phyloP scores from a whole-genome alignment of 1,140 invertebrate species.

The Diorhabda sublineata region DNA sequence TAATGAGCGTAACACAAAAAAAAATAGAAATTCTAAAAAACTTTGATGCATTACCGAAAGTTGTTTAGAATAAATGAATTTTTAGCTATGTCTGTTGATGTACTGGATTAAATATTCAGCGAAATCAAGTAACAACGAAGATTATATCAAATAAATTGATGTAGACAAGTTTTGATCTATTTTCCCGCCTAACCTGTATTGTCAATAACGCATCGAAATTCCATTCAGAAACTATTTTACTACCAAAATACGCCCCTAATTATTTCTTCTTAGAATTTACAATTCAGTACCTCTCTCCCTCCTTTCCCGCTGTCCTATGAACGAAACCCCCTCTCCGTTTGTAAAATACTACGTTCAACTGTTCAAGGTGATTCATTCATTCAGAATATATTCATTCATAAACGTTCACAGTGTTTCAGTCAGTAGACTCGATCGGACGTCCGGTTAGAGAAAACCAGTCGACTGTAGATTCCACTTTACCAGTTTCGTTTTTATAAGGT shows the following conservation, averaged over 20 bases:
- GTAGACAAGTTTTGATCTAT: too few relatives aligned
- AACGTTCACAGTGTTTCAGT: not conserved
- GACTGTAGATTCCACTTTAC: not conserved
- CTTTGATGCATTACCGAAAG: too few relatives aligned
- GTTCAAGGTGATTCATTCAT: slow-evolving; percentile 2
- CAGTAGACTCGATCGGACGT: not conserved
- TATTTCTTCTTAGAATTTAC: not conserved
- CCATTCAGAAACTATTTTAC: not conserved
- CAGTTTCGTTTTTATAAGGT: not conserved
- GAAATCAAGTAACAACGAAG: too few relatives aligned
- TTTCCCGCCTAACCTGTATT: too few relatives aligned
- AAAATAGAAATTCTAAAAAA: too few relatives aligned
- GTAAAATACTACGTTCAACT: not conserved
- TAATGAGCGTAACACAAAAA: too few relatives aligned
- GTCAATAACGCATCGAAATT: not conserved
- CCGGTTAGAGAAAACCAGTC: not conserved
- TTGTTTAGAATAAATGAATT: too few relatives aligned
- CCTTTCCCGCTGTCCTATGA: not conserved
- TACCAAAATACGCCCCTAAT: not conserved
- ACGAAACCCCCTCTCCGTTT: not conserved
- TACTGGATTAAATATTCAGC: too few relatives aligned
- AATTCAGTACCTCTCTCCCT: not conserved
- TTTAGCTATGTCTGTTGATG: too few relatives aligned
- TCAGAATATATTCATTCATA: not conserved
- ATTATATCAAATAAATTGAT: too few relatives aligned